Percentiles rank a stretch among this genome's conserved stretches.
phyloP scores from a whole-genome alignment of 1,140 invertebrate species.

The Ceratina japonica region DNA sequence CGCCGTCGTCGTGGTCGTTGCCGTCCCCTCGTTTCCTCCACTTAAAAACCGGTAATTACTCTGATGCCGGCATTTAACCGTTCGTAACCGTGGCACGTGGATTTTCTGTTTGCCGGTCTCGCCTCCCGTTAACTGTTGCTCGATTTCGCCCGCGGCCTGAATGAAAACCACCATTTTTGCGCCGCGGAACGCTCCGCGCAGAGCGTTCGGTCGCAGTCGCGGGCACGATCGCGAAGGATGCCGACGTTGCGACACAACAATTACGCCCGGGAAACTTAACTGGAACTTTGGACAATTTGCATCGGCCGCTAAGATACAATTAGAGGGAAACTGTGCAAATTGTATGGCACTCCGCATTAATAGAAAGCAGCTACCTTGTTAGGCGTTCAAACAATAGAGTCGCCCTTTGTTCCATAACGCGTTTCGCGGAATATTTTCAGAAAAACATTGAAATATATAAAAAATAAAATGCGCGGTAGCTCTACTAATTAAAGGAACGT shows the following conservation, averaged over 20 bases:
- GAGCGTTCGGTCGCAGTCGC: too few species aligned
- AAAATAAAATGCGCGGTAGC: not conserved
- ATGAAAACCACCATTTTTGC: constrained; percentile 23
- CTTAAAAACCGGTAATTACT: constrained; percentile 72
- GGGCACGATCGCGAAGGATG: constrained; percentile 11
- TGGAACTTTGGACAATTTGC: constrained; percentile 42
- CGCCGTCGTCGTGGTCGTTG: constrained; percentile 45
- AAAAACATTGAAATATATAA: not conserved
- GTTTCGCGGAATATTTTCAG: not conserved
- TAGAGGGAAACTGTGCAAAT: constrained; percentile 32
- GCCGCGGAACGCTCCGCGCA: too few species aligned
- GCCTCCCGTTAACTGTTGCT: constrained; percentile 45
- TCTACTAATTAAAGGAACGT: not conserved
- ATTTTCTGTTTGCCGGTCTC: constrained; percentile 52
- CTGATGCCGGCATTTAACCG: constrained; percentile 67
- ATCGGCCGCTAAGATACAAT: constrained; percentile 40
- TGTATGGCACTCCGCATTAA: constrained; percentile 24
- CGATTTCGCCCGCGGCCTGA: constrained; percentile 34
- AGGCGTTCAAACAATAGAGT: not conserved
- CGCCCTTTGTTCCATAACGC: too few species aligned
- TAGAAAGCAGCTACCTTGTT: constrained; percentile 29
- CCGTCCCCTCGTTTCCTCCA: constrained; percentile 65
- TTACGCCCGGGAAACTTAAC: constrained; percentile 28
- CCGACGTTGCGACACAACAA: constrained; percentile 32
- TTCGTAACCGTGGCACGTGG: constrained; percentile 45